Evolutionary conservation across 2,888 invertebrate genomes (phyloP).

Genomic region (Xylota sylvarum): DNA sequence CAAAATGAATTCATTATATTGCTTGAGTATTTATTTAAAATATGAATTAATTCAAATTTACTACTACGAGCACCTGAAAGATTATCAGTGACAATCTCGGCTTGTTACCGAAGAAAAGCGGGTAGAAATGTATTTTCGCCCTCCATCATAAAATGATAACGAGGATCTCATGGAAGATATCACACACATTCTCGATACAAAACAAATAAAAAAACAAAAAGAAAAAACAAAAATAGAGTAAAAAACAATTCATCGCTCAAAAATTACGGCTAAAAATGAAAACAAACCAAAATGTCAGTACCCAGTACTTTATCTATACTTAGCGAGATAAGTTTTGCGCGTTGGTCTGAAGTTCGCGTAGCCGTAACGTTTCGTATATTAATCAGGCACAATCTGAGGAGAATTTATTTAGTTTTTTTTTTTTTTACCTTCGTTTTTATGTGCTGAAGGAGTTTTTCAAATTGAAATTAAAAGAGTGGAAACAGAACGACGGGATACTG

Average conservation of each 20-base stretch:
- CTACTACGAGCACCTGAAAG: conserved; percentile 7
- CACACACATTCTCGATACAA: conserved; percentile 51
- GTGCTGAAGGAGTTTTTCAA: neutral
- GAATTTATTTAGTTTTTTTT: conserved; percentile 18
- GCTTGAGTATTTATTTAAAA: conserved; percentile 40
- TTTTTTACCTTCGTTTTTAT: neutral
- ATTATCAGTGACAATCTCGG: conserved; percentile 54
- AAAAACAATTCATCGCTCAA: conserved; percentile 71
- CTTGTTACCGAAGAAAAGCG: conserved; percentile 10
- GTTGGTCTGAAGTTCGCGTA: conserved; percentile 53
- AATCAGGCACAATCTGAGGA: conserved; percentile 26
- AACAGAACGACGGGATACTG: conserved; percentile 16
- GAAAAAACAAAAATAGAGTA: conserved; percentile 8
- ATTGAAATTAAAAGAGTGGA: neutral
- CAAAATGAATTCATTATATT: neutral
- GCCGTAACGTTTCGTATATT: conserved; percentile 5
- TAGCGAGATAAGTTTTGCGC: conserved; percentile 73
- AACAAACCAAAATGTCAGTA: conserved; percentile 66
- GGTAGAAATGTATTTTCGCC: conserved; percentile 27
- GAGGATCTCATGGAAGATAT: conserved; percentile 76
- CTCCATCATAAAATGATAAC: conserved; percentile 70
- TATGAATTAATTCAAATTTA: conserved; percentile 42
- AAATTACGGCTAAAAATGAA: conserved; percentile 74
- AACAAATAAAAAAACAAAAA: conserved; percentile 33
- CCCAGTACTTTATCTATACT: conserved; percentile 76